Percentiles rank a stretch among this genome's conserved stretches.
These are phyloP conservation scores for Ferrisia virgata DNA, from an alignment of 2,888 invertebrate species.

Conservation along the genomic window DNA sequence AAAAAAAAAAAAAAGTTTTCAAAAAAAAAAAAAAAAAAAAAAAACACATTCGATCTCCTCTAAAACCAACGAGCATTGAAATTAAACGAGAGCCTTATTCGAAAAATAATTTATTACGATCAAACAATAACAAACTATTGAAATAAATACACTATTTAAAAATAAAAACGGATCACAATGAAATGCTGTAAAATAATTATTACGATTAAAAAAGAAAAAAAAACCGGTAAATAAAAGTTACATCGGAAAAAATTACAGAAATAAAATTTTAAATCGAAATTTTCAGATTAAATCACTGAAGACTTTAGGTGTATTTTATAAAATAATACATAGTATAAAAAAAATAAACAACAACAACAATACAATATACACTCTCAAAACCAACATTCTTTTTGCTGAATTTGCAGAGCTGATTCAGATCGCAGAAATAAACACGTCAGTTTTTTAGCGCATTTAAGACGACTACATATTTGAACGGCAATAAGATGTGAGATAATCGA, in stretches of 20 bases:
- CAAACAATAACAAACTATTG: conserved; percentile 37
- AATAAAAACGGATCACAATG: conserved; percentile 36
- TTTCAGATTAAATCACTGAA: neutral
- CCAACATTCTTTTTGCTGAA: neutral
- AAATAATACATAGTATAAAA: neutral
- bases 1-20: no score
- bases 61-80: no score
- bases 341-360: neutral
- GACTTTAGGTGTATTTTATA: neutral
- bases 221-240: neutral
- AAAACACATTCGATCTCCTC: no score
- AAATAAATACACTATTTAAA: conserved; percentile 29
- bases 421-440: neutral
- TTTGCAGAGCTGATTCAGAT: neutral
- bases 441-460: neutral
- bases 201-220: neutral
- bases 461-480: no score
- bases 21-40: no score
- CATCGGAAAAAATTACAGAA: neutral
- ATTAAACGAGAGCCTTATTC: neutral
- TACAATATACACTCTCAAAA: neutral
- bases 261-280: neutral
- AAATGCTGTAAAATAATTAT: conserved; percentile 16
- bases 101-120: conserved; percentile 27
- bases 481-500: no score